These are phyloP conservation scores for Rhinoderma darwinii DNA, from an alignment of 2,113 vertebrate genomes.

Conservation along the genomic window DNA sequence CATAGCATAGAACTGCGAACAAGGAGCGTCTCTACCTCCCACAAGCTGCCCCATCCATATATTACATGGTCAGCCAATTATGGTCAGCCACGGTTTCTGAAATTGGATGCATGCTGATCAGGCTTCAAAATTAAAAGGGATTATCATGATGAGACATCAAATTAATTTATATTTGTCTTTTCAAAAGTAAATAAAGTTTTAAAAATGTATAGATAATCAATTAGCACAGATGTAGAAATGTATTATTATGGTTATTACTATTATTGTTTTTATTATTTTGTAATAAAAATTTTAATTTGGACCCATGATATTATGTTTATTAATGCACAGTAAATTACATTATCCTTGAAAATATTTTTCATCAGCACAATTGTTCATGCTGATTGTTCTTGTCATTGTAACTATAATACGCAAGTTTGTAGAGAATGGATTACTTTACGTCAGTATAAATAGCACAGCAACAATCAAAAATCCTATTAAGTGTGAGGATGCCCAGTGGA, in stretches of 20 bases:
- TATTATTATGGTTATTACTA: not conserved
- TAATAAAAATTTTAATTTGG: too few species aligned
- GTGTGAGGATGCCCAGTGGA: not conserved
- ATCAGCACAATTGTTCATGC: not conserved
- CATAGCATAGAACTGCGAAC: too few species aligned
- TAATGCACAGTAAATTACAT: not conserved
- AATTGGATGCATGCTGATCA: too few species aligned
- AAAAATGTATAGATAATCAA: not conserved
- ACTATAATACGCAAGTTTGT: not conserved
- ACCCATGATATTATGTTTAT: not conserved
- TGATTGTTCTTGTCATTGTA: not conserved
- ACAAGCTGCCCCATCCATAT: too few species aligned
- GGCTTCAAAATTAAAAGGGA: too few species aligned
- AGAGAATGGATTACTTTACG: constrained; percentile 19
- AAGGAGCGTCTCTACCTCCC: too few species aligned
- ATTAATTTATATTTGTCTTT: not conserved
- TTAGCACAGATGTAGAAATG: not conserved
- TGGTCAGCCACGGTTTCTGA: too few species aligned
- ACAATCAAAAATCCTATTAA: constrained; percentile 8
- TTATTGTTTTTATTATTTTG: not conserved
- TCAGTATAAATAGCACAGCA: constrained; percentile 1
- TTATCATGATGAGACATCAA: too few species aligned
- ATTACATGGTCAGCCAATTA: too few species aligned
- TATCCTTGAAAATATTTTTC: not conserved
- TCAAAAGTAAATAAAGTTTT: not conserved